Conservation (phyloP, 2,113 vertebrate species). For the Recurvirostra avosetta region DNA sequence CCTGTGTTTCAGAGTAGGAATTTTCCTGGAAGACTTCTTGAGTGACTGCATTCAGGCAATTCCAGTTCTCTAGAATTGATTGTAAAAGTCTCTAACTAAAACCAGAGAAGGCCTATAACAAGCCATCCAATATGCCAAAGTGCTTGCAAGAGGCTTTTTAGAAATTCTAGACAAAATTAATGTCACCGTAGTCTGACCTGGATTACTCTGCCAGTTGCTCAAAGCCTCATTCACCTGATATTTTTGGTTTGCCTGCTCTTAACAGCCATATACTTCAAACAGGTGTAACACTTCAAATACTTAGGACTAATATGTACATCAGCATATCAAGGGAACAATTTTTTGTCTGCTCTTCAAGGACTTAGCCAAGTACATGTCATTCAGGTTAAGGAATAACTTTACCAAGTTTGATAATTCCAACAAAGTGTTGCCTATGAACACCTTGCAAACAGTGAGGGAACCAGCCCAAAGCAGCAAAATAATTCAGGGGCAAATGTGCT, state of each 20-base stretch:
- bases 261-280: background rate
- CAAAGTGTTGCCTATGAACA: background rate
- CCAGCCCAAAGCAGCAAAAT: background rate
- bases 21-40: too few relatives aligned
- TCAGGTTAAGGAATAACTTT: too few relatives aligned
- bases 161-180: too few relatives aligned
- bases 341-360: background rate
- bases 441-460: background rate
- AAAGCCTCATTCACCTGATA: background rate
- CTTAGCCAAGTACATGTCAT: background rate
- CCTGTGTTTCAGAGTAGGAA: too few relatives aligned
- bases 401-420: background rate
- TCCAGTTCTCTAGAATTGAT: too few relatives aligned
- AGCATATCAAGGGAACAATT: background rate
- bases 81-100: too few relatives aligned
- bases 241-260: background rate
- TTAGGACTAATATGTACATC: background rate
- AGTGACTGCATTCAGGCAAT: too few relatives aligned
- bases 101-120: too few relatives aligned
- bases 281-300: background rate
- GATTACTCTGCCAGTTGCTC: background rate
- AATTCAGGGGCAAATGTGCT: background rate
- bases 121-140: too few relatives aligned
- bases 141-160: too few relatives aligned
- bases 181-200: background rate